Evolutionary conservation across 2,113 vertebrate species (phyloP), one percentile per base, ranked within the genome.

Genomic region (Sorex fumeus): DNA sequence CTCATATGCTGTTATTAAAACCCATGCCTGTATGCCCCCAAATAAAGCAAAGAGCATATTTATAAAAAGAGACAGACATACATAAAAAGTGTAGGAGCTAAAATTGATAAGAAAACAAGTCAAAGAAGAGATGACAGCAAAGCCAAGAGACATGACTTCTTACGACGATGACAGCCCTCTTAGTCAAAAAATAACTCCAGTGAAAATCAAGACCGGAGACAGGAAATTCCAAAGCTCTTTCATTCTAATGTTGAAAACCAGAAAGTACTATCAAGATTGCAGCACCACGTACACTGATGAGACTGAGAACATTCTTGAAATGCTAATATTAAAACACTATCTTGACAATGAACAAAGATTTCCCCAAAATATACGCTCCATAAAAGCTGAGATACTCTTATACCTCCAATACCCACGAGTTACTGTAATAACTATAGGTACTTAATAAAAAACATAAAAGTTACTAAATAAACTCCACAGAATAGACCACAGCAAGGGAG

Each of bases 261-360:
- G 15, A 88, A 74, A 74, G n/a, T 40, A 40, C n/a, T 9, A 50
- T 64, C 34, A 30, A 72, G n/a, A 45, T 27, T 53, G 11, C 8
- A 83, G 1, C 32, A 76, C 21, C 67, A 82, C 19, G 45, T 0
- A 43, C 12, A 21, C 1, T 43, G 18, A 32, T 60, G 18, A 74
- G n/a, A 87, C 75, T 15, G 87, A 83, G 4, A 76, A 12, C 79
- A 4, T 34, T 79, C 36, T 57, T 9, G 53, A 81, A 43, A 67
- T 15, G 92, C 9, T 57, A 66, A 67, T 1, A 71, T 23, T 21
- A 11, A 30, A 34, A 53, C 3, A 8, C 40, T 45, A 50, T 50
- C 15, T 47, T 47, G 30, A 79, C 84, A 87, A 0, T 82, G 36
- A 80, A 72, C 40, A 91, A 93, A 91, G 78, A 36, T 77, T 27